These are phyloP conservation scores for Apus apus DNA, from an alignment of 2,113 vertebrate species.

Conservation along the genomic window DNA sequence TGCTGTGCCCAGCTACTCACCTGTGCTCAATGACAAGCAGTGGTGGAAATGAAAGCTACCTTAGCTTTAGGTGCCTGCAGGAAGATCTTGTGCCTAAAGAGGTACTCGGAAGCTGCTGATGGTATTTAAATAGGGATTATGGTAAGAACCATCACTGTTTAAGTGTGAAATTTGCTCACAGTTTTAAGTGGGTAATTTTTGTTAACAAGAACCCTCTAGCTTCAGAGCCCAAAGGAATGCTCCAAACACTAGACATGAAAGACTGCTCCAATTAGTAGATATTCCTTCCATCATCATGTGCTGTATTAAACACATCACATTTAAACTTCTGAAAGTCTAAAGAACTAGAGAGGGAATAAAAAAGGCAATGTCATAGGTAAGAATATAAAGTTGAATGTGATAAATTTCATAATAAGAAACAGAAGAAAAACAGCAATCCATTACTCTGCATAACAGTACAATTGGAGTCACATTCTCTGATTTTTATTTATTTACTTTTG, in stretches of 20 bases:
- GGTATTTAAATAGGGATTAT: not conserved
- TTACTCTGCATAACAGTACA: not conserved
- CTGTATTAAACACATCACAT: not conserved
- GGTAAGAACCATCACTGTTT: not conserved
- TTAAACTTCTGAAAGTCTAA: not conserved
- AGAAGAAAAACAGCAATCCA: not conserved
- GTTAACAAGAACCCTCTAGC: not conserved
- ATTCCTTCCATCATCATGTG: not conserved
- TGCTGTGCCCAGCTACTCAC: not conserved
- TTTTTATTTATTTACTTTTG: not conserved
- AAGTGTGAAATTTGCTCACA: not conserved
- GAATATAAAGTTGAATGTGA: not conserved
- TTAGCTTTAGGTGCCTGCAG: not conserved
- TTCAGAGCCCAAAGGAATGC: not conserved
- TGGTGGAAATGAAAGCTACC: not conserved
- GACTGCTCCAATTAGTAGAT: not conserved
- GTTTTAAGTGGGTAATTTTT: not conserved
- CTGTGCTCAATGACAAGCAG: not conserved
- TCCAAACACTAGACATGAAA: not conserved
- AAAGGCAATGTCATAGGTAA: not conserved
- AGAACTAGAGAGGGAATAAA: not conserved
- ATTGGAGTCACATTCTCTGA: not conserved
- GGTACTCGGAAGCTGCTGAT: not conserved
- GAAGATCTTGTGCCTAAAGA: not conserved
- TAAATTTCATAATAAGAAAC: not conserved